Evolutionary conservation across 2,113 vertebrate species (phyloP).

Genomic region (Heloderma charlesbogerti): DNA sequence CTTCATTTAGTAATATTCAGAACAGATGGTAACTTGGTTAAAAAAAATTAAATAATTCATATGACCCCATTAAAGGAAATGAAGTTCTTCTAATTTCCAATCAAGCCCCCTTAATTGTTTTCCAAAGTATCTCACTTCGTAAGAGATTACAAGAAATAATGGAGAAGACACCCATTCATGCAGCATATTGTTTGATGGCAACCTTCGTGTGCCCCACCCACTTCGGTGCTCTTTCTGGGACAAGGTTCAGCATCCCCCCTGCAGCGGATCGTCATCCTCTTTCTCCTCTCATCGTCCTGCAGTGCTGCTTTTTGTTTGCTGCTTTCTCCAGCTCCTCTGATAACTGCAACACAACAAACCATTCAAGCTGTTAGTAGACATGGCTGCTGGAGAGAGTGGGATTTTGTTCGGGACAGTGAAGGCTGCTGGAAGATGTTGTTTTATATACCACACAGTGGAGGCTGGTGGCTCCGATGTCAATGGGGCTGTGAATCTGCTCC

Average conservation of each 20-base stretch:
- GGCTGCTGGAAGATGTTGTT: not conserved
- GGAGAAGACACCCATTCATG: slow-evolving; percentile 67
- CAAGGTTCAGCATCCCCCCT: slow-evolving; percentile 66
- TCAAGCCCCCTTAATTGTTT: slow-evolving; percentile 61
- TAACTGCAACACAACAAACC: slow-evolving; percentile 77
- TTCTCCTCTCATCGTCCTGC: slow-evolving; percentile 68
- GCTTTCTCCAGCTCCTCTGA: slow-evolving; percentile 77
- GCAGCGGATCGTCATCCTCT: slow-evolving; percentile 73
- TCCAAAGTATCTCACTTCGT: slow-evolving; percentile 65
- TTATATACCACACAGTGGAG: not conserved
- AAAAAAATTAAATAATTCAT: slow-evolving; percentile 48
- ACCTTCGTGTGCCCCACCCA: slow-evolving; percentile 63
- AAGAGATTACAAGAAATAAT: slow-evolving; percentile 61
- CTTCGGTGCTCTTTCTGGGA: slow-evolving; percentile 64
- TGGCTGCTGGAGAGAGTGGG: not conserved
- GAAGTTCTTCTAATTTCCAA: slow-evolving; percentile 57
- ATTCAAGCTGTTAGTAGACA: slow-evolving; percentile 45
- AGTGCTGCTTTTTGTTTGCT: slow-evolving; percentile 60
- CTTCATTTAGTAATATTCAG: slow-evolving; percentile 49
- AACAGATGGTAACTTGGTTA: slow-evolving; percentile 60
- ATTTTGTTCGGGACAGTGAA: slow-evolving; percentile 3
- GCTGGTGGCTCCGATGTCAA: no score
- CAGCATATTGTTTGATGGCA: slow-evolving; percentile 54
- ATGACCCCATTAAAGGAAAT: slow-evolving; percentile 55
- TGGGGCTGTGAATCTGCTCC: no score